A percentile compares a stretch with the other conserved stretches of the same genome.
phyloP scores from a whole-genome alignment of 2,113 vertebrate species.

The Pongo pygmaeus region DNA sequence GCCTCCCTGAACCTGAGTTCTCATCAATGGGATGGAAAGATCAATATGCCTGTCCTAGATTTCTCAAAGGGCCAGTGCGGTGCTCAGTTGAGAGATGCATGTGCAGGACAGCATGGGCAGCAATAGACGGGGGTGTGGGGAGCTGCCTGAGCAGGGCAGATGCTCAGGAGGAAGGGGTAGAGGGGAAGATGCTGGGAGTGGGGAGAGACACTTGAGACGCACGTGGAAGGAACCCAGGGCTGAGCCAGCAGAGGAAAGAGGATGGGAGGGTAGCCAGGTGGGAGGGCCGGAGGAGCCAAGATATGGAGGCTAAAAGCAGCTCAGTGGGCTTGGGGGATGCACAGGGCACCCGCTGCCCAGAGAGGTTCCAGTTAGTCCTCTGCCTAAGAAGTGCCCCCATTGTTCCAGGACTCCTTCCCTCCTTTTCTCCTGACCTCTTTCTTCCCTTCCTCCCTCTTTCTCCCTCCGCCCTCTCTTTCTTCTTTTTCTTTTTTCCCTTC shows the following conservation, averaged over 20 bases:
- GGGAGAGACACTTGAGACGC: background rate
- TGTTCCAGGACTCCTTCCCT: background rate
- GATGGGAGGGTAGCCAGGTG: background rate
- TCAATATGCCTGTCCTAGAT: fast-evolving
- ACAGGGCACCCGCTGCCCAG: too few relatives aligned
- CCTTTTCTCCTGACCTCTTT: too few relatives aligned
- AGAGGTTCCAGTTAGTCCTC: background rate
- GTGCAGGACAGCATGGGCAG: fast-evolving
- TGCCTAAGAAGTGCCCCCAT: background rate
- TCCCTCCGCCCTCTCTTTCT: background rate
- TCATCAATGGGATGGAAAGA: background rate
- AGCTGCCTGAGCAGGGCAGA: fast-evolving
- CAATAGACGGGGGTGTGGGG: fast-evolving
- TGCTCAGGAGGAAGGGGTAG: fast-evolving
- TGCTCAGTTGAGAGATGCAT: background rate
- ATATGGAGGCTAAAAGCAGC: background rate
- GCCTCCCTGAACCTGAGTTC: background rate
- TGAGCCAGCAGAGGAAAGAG: background rate
- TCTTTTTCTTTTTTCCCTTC: background rate
- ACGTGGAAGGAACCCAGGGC: fast-evolving
- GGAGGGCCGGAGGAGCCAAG: background rate
- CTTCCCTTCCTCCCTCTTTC: background rate
- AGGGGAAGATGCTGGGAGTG: too few relatives aligned
- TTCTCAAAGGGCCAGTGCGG: background rate
- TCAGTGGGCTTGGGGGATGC: fast-evolving